Evolutionary conservation across 2,888 invertebrate species (phyloP), one percentile per base, ranked within the genome.

Genomic region (Nemotelus nigrinus): DNA sequence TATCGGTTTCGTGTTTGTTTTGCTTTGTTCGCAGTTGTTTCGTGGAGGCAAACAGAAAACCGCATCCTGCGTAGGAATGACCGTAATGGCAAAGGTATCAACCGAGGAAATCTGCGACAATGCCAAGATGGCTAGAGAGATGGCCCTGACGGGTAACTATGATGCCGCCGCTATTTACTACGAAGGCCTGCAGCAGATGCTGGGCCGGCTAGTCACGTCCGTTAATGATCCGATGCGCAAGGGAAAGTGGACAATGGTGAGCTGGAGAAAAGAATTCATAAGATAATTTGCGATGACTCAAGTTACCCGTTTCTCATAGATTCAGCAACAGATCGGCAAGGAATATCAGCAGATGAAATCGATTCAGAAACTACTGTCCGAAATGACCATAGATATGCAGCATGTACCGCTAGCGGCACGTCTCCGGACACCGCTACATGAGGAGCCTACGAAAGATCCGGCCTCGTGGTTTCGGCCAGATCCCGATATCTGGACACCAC

Each of bases 81-180:
- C 91, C 89, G 91, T 91, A 88, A 96, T 96, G 96, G 94, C 94
- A 89, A 87, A 87, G 84, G 94, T 94, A 87, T 93, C 93, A 85
- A 92, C 94, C 87, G 93, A 92, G 87, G 96, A 96, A 89, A 96
- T 97, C 88, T 94, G 93, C 89, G 97, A 97, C 89, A 97, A 97
- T 89, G 95, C 97, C 79, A 96, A 96, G 88, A 88, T 97, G 88
- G 98, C 97, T 78, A 90, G 98, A 84, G 98, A 99, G 89, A 95
- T 95, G 93, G 96, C 97, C 80, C 89, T 98, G 84, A 93, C 96
- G 85, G 98, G 98, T 43, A 96, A 97, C 88, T 99, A 99, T 86
- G 98, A 98, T 85, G 94, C 95, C 80, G 95, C 98, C 44, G 91
- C 94, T 81, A 95, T 97, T 78, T 97, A 97, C 88, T 98, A 97